Base-by-base conservation (phyloP, 2,888 invertebrate genomes). In the Leptura quadrifasciata region DNA sequence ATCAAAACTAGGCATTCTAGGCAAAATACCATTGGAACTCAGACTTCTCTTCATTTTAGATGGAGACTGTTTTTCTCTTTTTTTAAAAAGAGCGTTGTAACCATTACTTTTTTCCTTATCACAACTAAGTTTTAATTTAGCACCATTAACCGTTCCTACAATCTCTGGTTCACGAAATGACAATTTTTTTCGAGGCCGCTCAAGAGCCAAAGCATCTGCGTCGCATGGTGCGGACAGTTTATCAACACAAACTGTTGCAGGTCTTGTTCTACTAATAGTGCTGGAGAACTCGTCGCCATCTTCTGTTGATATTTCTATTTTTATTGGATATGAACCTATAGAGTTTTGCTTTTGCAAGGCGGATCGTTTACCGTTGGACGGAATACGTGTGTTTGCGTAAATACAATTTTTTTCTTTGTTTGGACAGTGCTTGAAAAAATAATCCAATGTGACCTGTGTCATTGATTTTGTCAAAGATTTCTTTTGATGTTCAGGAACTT, bases 131-230 rank as follows among this genome's bases (percentile, higher is more conserved):
- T 74, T 69, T 18, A 74, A 57, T 47, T 52, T 72, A 60, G 17
- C 64, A 24, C 72, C 57, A n/a, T 72, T 78, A 3, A 73, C 31
- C 3, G 67, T 71, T 9, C 67, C 71, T 8, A 74, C 54, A 47
- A 94, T 94, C 89, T 95, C 95, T 2, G 96, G 96, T 85, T 96
- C 96, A 76, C 95, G 93, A 89, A 97, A 97, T 9, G 96, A 96
- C 12, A 97, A 90, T 88, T 96, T 97, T 88, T 97, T 97, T 72
- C 96, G 91, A 0, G 96, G 95, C 82, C 94, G 90, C 85, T 92
- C 93, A 82, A 87, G 82, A 85, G 89, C 89, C 88, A 91, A 81
- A 70, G 88, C 87, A 60, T 87, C 87, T 4, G 86, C 91, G 89
- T 82, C 88, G 86, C 90, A 77, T 85, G 89, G 75, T 83, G 87